A percentile compares a stretch with the other conserved stretches of the same genome.
Evolutionary conservation across 2,888 invertebrate genomes (phyloP).

Genomic region (Xestia xanthographa): DNA sequence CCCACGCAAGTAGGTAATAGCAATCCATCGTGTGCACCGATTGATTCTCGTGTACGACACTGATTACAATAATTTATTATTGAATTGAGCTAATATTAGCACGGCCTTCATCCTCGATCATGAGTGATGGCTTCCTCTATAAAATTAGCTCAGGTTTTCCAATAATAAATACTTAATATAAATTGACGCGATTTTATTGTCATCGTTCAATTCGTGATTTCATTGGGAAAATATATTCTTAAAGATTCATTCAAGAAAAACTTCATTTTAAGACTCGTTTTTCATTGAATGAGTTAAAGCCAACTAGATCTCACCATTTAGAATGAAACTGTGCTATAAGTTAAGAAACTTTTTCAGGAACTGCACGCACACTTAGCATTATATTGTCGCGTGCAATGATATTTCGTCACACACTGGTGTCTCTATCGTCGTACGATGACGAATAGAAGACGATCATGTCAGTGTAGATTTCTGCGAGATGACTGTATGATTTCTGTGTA

Average conservation of each 20-base stretch:
- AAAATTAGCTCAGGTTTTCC: slow-evolving; percentile 32
- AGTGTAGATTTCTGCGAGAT: too few species aligned
- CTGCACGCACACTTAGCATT: slow-evolving; percentile 23
- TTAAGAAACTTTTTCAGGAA: slow-evolving; percentile 1
- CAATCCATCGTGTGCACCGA: slow-evolving; percentile 30
- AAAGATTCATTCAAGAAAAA: background rate
- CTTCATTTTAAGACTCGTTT: background rate
- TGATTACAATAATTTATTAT: slow-evolving; percentile 51
- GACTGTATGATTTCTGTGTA: too few species aligned
- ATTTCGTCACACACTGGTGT: background rate
- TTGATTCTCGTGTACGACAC: slow-evolving; percentile 41
- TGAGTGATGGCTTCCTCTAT: slow-evolving; percentile 41
- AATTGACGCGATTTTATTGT: background rate
- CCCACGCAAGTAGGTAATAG: slow-evolving; percentile 47
- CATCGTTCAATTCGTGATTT: background rate
- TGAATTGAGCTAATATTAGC: slow-evolving; percentile 44
- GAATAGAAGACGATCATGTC: too few species aligned
- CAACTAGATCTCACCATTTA: background rate
- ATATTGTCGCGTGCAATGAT: background rate
- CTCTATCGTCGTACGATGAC: too few species aligned
- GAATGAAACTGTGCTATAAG: background rate
- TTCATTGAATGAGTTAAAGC: background rate
- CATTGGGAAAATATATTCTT: background rate
- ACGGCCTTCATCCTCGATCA: slow-evolving; percentile 44
- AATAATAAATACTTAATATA: slow-evolving; percentile 27